A percentile compares a stretch with the other conserved stretches of the same genome.
Evolutionary conservation across 2,888 invertebrate species (phyloP).

Genomic region (Atrina japonica): DNA sequence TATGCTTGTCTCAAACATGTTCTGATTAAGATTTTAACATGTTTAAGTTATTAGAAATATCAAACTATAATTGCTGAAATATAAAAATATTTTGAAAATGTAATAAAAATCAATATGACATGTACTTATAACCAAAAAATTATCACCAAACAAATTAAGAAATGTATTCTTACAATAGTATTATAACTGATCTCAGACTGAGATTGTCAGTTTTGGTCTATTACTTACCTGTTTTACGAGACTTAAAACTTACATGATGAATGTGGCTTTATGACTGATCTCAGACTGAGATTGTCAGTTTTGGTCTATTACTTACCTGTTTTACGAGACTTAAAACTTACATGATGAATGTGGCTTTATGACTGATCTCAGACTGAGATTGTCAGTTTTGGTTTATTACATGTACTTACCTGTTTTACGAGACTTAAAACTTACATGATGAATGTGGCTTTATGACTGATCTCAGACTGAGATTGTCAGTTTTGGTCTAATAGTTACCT

Average conservation of each 20-base stretch:
- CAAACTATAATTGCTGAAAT: too few relatives aligned
- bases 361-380: conserved; percentile 62
- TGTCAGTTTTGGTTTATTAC: conserved; percentile 60
- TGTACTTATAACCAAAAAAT: too few relatives aligned
- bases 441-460: conserved; percentile 66
- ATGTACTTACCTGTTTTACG: too few relatives aligned
- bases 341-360: conserved; percentile 68
- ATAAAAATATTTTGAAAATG: too few relatives aligned
- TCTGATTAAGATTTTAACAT: too few relatives aligned
- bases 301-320: conserved; percentile 72
- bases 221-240: too few relatives aligned
- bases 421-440: conserved; percentile 65
- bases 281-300: conserved; percentile 63
- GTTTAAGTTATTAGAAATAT: too few relatives aligned
- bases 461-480: conserved; percentile 63
- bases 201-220: conserved; percentile 69
- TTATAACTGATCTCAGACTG: conserved; percentile 62
- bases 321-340: too few relatives aligned
- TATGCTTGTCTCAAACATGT: too few relatives aligned
- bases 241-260: conserved; percentile 65
- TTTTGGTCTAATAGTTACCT: conserved; percentile 71
- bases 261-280: conserved; percentile 65
- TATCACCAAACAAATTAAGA: too few relatives aligned
- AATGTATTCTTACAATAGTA: conserved; percentile 68
- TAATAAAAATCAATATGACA: too few relatives aligned